Conservation (phyloP, 2,797 vertebrate genomes). For the Poecilia velifera region DNA sequence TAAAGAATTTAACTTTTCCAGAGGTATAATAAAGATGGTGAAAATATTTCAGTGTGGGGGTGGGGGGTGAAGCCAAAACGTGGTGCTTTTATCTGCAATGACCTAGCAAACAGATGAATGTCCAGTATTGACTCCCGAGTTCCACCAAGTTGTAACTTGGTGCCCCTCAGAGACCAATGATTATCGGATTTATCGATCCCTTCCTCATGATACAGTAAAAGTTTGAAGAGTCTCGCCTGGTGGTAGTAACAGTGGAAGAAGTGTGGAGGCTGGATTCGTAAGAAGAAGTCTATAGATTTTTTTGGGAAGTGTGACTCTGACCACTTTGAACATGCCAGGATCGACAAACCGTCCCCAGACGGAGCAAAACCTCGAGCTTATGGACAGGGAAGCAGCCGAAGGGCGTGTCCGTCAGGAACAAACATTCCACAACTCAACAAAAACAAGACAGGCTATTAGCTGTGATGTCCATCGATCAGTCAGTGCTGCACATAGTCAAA, state of each 20-base stretch:
- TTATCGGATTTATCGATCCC: conserved; percentile 71
- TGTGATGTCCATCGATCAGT: conserved; percentile 71
- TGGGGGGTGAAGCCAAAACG: not conserved
- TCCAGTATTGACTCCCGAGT: conserved; percentile 9
- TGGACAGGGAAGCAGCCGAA: conserved; percentile 38
- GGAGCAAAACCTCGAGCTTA: conserved; percentile 48
- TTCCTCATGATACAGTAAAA: conserved; percentile 61
- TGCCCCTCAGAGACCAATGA: conserved; percentile 44
- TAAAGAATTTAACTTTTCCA: not conserved
- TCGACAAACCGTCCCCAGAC: conserved; percentile 63
- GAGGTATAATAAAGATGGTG: not conserved
- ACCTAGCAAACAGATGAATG: conserved; percentile 27
- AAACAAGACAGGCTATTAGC: conserved; percentile 75
- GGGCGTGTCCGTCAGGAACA: conserved; percentile 57
- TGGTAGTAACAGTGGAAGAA: conserved; percentile 27
- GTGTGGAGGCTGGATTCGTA: conserved; percentile 13
- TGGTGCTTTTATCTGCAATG: conserved; percentile 28
- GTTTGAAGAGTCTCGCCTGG: conserved; percentile 48
- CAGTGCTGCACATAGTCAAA: conserved; percentile 51
- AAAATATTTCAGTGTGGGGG: not conserved
- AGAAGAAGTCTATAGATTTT: conserved; percentile 58
- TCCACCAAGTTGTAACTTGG: conserved; percentile 21
- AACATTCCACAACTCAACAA: conserved; percentile 69
- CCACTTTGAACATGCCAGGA: conserved; percentile 73
- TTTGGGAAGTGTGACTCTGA: conserved; percentile 70